These are phyloP conservation scores for Pseudopodoces humilis DNA, from an alignment of 2,113 vertebrate genomes.

Conservation along the genomic window DNA sequence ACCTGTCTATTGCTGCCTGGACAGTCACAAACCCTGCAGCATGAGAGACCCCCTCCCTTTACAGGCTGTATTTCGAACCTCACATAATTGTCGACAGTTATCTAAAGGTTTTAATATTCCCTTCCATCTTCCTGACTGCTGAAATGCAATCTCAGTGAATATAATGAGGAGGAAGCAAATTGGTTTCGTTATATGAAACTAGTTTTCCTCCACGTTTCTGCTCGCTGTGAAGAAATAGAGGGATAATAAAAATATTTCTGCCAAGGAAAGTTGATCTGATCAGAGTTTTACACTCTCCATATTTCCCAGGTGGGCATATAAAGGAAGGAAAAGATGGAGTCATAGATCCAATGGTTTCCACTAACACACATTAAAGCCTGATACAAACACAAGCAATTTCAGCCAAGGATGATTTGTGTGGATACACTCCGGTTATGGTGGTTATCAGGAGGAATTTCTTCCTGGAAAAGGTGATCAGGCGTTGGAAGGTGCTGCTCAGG, in stretches of 20 bases:
- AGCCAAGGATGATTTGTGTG: neutral
- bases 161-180: slow-evolving; percentile 15
- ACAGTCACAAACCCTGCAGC: neutral
- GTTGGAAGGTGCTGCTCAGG: neutral
- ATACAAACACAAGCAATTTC: neutral
- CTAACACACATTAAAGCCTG: neutral
- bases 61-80: neutral
- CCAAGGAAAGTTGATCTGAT: slow-evolving; percentile 40
- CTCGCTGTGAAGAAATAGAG: slow-evolving; percentile 12
- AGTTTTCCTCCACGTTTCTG: slow-evolving; percentile 15
- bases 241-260: slow-evolving; percentile 61
- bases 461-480: neutral
- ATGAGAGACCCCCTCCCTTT: slow-evolving; percentile 13
- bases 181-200: slow-evolving; percentile 30
- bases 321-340: neutral
- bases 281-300: slow-evolving; percentile 36
- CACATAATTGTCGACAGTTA: neutral
- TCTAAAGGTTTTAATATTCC: slow-evolving; percentile 49
- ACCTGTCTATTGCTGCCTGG: slow-evolving; percentile 9
- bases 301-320: slow-evolving; percentile 47
- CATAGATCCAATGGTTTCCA: neutral
- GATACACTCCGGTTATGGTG: neutral
- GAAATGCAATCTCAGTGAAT: slow-evolving; percentile 7
- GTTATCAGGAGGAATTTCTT: neutral
- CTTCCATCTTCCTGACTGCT: neutral